Conservation (phyloP, 2,797 vertebrate species). For the Lacerta viridis region DNA sequence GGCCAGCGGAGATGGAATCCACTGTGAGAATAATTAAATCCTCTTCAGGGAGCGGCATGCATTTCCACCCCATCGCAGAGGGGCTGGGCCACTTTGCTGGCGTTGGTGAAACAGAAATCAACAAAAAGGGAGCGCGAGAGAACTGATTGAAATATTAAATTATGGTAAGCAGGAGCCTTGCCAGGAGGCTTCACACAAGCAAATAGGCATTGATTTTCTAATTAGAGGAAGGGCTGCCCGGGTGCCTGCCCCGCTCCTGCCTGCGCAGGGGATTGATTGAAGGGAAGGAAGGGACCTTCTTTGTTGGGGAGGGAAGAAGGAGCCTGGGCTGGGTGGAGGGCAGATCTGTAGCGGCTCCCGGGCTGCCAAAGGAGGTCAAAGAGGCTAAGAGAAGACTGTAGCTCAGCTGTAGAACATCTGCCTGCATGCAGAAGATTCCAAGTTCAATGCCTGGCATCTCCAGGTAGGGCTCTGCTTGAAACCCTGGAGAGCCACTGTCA, state of each 20-base stretch:
- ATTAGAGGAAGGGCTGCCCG: slow-evolving; percentile 11
- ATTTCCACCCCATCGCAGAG: not conserved
- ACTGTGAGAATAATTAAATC: slow-evolving; percentile 28
- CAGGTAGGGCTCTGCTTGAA: too few species aligned
- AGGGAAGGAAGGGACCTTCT: not conserved
- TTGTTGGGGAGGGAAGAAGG: not conserved
- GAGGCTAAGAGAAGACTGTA: not conserved
- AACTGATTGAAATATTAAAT: slow-evolving; percentile 42
- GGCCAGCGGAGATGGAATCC: not conserved
- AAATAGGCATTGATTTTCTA: slow-evolving; percentile 30
- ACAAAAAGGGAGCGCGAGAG: not conserved
- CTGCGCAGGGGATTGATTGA: not conserved
- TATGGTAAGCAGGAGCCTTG: slow-evolving; percentile 24
- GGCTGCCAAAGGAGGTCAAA: not conserved
- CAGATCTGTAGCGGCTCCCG: not conserved
- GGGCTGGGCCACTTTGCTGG: not conserved
- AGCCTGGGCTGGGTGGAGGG: not conserved
- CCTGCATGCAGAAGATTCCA: too few species aligned
- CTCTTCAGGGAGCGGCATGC: not conserved
- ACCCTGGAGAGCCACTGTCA: too few species aligned
- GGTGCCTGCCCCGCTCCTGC: not conserved
- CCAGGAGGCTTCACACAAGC: slow-evolving; percentile 4
- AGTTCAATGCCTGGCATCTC: too few species aligned
- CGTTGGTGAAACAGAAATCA: slow-evolving; percentile 14
- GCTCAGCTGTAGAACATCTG: too few species aligned